Evolutionary conservation across 2,113 vertebrate genomes (phyloP), one percentile per base, ranked within the genome.

Genomic region (Coptodon bakossiorum): DNA sequence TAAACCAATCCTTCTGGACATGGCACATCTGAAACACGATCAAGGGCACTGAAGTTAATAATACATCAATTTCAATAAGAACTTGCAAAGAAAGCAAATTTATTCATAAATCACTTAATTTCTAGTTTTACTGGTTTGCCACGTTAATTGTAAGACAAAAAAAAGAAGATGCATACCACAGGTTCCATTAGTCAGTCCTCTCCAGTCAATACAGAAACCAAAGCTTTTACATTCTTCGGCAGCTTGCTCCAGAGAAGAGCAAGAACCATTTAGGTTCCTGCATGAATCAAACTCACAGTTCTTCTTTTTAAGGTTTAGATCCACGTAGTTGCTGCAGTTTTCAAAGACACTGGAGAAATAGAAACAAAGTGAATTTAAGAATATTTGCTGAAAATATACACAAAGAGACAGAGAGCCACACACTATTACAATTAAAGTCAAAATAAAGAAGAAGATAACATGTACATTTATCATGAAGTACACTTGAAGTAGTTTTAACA

Each of bases 181-280:
- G 6, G 14, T 73, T 84, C 95, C 95, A 29, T 89, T 86, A 1
- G 95, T 95, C 9, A 95, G 88, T 4, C 6, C 7, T 90, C 93
- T 95, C 96, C 96, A 97, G 19, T 95, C 85, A 9, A 96, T 82
- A 84, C 95, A 96, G 52, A 94, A 4, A 54, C 93, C 91, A 11
- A 2, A 7, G 4, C 7, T 52, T 10, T 82, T 92, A 82, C 96
- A 97, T 16, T 93, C 91, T 5, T 87, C 80, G 7, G 94, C 95
- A 48, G 95, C 92, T 57, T 91, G 89, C 8, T 90, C 92, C 16
- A 97, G 73, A 34, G 92, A 34, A 6, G 93, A 90, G 78, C 96
- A 97, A 3, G 87, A 34, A 7, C 14, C 14, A 3, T 27, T 9
- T 3, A 2, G 3, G 1, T 2, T 86, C 1, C 22, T 16, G 24